Evolutionary conservation across 2,888 invertebrate genomes (phyloP).

Genomic region (Melipona beecheii): DNA sequence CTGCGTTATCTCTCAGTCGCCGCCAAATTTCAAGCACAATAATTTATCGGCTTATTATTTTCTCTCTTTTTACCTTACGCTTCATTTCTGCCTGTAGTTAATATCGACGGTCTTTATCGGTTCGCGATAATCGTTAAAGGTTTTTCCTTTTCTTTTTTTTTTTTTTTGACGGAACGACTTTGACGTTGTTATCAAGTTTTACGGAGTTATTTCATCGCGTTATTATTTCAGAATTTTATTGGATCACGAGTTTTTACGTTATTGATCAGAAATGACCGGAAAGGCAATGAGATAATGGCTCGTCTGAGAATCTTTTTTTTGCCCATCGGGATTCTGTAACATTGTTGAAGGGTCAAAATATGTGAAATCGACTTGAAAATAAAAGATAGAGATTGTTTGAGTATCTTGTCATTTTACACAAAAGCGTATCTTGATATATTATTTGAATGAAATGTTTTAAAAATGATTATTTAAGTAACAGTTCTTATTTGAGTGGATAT

Average conservation of each 20-base stretch:
- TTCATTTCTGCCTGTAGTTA: neutral
- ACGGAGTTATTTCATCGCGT: neutral
- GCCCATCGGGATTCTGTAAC: neutral
- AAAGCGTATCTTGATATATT: neutral
- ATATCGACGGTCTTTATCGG: slow-evolving; percentile 32
- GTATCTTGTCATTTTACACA: neutral
- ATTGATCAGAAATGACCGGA: slow-evolving; percentile 10
- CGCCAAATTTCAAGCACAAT: slow-evolving; percentile 37
- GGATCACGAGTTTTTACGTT: neutral
- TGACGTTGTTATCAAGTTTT: slow-evolving; percentile 11
- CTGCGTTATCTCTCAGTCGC: slow-evolving; percentile 22
- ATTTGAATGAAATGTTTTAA: no score
- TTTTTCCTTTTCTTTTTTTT: neutral
- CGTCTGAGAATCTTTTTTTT: neutral
- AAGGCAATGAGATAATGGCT: neutral
- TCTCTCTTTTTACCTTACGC: neutral
- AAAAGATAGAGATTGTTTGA: neutral
- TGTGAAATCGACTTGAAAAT: neutral
- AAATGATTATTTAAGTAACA: no score
- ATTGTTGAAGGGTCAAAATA: neutral
- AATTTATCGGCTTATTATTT: slow-evolving; percentile 17
- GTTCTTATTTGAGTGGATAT: no score
- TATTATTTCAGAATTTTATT: slow-evolving; percentile 28
- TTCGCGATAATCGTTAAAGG: slow-evolving; percentile 42
- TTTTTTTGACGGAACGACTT: neutral